Evolutionary conservation across 2,797 vertebrate species (phyloP).

Genomic region (Glossophaga mutica): DNA sequence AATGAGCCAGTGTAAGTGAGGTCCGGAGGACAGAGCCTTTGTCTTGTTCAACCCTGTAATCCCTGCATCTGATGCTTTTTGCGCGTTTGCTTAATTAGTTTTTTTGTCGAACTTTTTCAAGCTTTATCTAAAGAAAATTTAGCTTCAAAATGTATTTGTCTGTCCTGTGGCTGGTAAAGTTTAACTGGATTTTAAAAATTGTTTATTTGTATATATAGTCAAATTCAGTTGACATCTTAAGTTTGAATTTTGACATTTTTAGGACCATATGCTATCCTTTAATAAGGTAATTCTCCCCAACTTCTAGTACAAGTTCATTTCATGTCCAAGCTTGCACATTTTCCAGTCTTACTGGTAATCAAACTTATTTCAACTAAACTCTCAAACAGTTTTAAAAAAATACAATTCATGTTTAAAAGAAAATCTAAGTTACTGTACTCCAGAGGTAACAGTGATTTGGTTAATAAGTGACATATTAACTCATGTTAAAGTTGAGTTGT

Average conservation of each 20-base stretch:
- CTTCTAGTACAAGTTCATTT: neutral
- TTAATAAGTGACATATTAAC: slow-evolving; percentile 60
- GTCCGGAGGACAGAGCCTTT: neutral
- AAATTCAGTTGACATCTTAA: neutral
- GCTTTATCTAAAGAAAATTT: neutral
- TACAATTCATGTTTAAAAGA: slow-evolving; percentile 18
- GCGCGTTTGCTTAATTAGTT: neutral
- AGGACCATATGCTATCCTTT: neutral
- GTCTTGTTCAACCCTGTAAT: neutral
- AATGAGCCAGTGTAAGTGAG: neutral
- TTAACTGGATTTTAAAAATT: slow-evolving; percentile 25
- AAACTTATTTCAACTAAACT: slow-evolving; percentile 20
- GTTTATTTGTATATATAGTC: neutral
- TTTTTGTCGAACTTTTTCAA: slow-evolving; percentile 9
- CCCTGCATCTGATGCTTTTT: neutral
- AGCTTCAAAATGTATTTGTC: neutral
- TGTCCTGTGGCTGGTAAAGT: neutral
- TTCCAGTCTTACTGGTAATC: neutral
- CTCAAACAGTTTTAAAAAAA: slow-evolving; percentile 13
- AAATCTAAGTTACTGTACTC: slow-evolving; percentile 4
- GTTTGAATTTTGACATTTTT: slow-evolving; percentile 14
- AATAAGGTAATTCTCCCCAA: neutral
- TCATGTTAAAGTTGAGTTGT: slow-evolving; percentile 28
- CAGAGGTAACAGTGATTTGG: neutral
- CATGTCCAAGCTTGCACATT: neutral